Evolutionary conservation across 2,888 invertebrate genomes (phyloP), one percentile per base, ranked within the genome.

Genomic region (Hirtodrosophila cameraria): DNA sequence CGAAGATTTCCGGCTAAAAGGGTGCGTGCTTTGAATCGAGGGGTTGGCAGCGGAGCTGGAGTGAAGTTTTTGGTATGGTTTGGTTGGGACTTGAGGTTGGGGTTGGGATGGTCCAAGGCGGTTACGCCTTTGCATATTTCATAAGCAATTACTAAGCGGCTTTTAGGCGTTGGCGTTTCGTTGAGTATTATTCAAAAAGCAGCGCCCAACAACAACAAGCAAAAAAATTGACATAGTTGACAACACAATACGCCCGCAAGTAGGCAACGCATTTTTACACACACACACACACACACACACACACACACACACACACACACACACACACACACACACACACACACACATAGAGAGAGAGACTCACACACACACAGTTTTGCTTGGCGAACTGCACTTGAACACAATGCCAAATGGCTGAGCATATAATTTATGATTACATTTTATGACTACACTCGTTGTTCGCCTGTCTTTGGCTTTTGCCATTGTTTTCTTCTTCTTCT

Each of bases 101-200:
- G 33, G 18, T 39, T 28, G 33, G 48, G 49, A 25, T 42, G 45
- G 66, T 61, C 58, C 50, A 61, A 72, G 73, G 64, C 73, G 67
- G 57, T 61, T 49, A 63, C 63, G 62, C 66, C 72, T 83, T 79
- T 88, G 88, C 87, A 88, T 88, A 88, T 88, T 88, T 88, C 79
- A 88, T 88, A 87, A 88, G 88, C 88, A 88, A 88, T 88, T 88
- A 88, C 87, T 83, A 80, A 83, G 77, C 82, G 75, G 75, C 74
- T 72, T 72, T 69, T 65, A 69, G 79, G 55, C 71, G 74, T 67
- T 70, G 60, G 61, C 66, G 54, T 49, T 64, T 46, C 54, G 60
- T 63, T 59, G 66, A 71, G 57, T 62, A 57, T 72, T 72, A 70
- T 63, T 67, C 57, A 70, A 60, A 43, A 63, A 48, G 18, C 20